phyloP scores from a whole-genome alignment of 2,888 invertebrate genomes.

The Nephrotoma appendiculata region DNA sequence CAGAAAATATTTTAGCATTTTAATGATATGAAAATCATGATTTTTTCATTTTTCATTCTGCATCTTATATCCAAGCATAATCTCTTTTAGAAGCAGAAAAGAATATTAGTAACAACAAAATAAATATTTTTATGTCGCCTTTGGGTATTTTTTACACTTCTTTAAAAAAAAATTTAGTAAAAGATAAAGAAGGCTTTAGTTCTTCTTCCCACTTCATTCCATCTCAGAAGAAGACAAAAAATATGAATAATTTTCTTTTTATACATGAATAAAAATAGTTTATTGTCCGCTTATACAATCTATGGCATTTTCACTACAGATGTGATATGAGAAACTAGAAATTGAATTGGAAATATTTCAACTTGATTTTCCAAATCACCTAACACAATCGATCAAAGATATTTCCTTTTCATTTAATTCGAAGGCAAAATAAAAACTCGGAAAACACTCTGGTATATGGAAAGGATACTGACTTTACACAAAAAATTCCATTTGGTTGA shows the following conservation, averaged over 20 bases:
- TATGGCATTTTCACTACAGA: neutral
- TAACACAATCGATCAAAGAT: slow-evolving; percentile 4
- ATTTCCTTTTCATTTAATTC: slow-evolving; percentile 3
- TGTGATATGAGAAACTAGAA: neutral
- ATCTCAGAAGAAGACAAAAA: neutral
- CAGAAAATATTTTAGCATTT: neutral
- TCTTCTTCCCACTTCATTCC: neutral
- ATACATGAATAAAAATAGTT: neutral
- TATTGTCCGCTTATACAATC: neutral
- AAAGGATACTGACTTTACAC: neutral
- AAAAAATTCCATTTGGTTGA: neutral
- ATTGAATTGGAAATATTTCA: neutral
- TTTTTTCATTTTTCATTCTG: neutral
- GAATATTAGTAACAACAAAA: neutral
- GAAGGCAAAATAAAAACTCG: neutral
- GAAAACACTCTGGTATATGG: neutral
- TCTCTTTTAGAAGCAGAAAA: neutral
- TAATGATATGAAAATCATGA: neutral
- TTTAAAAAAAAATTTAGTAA: neutral
- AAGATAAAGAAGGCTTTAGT: neutral
- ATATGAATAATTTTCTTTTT: neutral
- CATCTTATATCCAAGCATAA: neutral
- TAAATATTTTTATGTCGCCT: neutral
- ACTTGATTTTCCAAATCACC: slow-evolving; percentile 4
- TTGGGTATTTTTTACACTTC: neutral